Conservation (phyloP, 2,113 vertebrate species). For the Grammomys dolichurus region DNA sequence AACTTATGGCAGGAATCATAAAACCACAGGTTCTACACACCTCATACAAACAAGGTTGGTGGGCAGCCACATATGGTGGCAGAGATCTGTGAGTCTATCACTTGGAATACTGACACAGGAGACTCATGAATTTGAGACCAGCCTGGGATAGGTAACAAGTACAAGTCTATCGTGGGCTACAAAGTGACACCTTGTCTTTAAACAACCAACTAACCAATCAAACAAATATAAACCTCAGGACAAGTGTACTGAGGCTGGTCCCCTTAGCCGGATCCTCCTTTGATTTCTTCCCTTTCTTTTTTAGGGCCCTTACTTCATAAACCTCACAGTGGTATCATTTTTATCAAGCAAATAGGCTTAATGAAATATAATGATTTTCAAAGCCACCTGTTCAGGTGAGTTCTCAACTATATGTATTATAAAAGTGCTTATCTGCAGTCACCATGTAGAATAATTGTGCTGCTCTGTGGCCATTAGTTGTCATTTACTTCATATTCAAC, state of each 20-base stretch:
- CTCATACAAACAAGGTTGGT: slow-evolving; percentile 11
- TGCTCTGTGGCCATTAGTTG: not conserved
- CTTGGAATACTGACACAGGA: not conserved
- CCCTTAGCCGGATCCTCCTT: not conserved
- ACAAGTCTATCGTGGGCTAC: not conserved
- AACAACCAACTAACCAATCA: not conserved
- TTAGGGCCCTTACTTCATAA: not conserved
- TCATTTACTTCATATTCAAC: slow-evolving; percentile 27
- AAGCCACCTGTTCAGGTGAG: not conserved
- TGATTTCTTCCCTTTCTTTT: slow-evolving; percentile 47
- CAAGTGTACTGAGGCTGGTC: not conserved
- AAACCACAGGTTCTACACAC: not conserved
- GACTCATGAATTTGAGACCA: not conserved
- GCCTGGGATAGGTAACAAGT: not conserved
- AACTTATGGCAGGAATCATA: slow-evolving; percentile 6
- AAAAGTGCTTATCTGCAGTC: not conserved
- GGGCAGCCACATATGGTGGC: not conserved
- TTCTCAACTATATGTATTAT: not conserved
- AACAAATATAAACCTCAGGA: not conserved
- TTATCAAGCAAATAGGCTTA: slow-evolving; percentile 35
- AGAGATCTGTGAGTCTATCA: not conserved
- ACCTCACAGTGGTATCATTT: not conserved
- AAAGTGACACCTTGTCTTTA: not conserved
- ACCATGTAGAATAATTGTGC: not conserved
- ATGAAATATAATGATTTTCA: slow-evolving; percentile 35